Evolutionary conservation across 2,797 vertebrate species (phyloP).

Genomic region (Okamejei kenojei): DNA sequence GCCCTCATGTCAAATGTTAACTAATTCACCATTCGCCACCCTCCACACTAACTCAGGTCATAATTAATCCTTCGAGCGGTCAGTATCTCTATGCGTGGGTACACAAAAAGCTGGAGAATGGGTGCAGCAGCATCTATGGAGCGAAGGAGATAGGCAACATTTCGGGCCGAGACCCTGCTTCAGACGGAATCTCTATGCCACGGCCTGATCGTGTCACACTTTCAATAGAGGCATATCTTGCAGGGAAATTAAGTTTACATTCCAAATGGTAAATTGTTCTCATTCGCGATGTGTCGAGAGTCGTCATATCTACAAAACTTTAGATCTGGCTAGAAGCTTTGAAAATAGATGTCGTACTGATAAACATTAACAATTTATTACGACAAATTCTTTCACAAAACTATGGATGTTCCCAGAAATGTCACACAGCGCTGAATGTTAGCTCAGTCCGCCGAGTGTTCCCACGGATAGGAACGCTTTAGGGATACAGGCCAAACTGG

Average conservation of each 20-base stretch:
- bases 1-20: not conserved
- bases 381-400: not conserved
- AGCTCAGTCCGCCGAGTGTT: no score
- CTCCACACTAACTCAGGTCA: not conserved
- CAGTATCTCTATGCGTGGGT: no score
- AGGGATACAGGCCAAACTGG: no score
- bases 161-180: no score
- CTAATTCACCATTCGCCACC: not conserved
- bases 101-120: no score
- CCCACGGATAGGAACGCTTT: no score
- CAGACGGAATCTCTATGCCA: no score
- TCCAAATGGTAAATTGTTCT: not conserved
- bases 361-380: not conserved
- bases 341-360: not conserved
- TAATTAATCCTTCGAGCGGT: no score
- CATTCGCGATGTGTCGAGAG: not conserved
- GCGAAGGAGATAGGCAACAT: no score
- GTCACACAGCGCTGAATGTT: no score
- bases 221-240: not conserved
- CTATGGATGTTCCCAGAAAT: not conserved
- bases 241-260: not conserved
- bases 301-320: not conserved
- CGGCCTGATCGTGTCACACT: not conserved
- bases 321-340: not conserved
- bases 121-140: no score